These are phyloP conservation scores for Takifugu ocellatus DNA, from an alignment of 2,797 vertebrate genomes.

Conservation along the genomic window DNA sequence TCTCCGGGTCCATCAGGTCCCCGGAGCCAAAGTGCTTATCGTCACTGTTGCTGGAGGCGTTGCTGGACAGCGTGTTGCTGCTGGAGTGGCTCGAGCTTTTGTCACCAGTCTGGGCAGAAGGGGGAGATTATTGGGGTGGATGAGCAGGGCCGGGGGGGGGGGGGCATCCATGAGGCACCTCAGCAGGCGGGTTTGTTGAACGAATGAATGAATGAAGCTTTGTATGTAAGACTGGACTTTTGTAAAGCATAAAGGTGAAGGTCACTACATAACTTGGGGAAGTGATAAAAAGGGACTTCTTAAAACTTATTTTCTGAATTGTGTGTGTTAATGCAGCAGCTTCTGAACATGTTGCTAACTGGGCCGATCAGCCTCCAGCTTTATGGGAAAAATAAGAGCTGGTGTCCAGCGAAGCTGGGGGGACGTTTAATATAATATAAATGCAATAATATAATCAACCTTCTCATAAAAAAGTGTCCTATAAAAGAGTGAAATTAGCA, in stretches of 20 bases:
- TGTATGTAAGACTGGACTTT: no score
- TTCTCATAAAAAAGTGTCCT: constrained; percentile 56
- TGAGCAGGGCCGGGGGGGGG: constrained; percentile 21
- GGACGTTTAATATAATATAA: background rate
- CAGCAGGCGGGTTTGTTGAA: background rate
- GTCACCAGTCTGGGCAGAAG: constrained; percentile 79
- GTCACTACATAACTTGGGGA: no score
- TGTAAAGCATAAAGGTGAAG: no score
- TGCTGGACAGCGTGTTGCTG: constrained; percentile 93
- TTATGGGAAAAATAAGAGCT: constrained; percentile 20
- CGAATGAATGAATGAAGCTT: no score
- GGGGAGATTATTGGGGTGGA: constrained; percentile 2
- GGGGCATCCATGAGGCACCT: background rate
- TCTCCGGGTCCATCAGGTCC: constrained; percentile 91
- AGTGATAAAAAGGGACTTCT: constrained; percentile 12
- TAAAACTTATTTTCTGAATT: constrained; percentile 36
- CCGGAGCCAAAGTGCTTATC: constrained; percentile 94
- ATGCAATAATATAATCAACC: constrained; percentile 53
- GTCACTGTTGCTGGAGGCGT: constrained; percentile 92
- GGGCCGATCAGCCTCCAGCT: constrained; percentile 23
- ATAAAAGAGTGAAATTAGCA: constrained; percentile 41
- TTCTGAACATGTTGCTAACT: constrained; percentile 37
- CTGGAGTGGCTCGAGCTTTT: constrained; percentile 94
- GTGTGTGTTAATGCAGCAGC: constrained; percentile 34
- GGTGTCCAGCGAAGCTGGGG: background rate